phyloP scores from a whole-genome alignment of 2,888 invertebrate genomes.

The Esperia sulphurella region DNA sequence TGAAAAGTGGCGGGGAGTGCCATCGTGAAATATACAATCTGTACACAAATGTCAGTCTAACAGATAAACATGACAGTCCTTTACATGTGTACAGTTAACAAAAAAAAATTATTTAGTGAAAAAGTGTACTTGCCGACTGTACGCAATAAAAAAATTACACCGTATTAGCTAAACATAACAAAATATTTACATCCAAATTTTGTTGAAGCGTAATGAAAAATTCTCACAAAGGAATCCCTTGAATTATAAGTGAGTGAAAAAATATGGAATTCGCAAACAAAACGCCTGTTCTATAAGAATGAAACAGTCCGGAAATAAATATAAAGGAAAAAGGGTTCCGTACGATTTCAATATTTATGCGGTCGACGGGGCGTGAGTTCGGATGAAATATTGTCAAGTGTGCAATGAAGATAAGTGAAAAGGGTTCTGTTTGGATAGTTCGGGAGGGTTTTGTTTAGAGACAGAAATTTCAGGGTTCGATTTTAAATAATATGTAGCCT shows the following conservation, averaged over 20 bases:
- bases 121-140: too few relatives aligned
- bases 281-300: constrained; percentile 23
- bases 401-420: constrained; percentile 18
- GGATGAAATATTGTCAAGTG: constrained; percentile 27
- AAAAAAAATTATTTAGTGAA: too few relatives aligned
- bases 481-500: neutral
- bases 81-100: too few relatives aligned
- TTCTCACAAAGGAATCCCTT: constrained; percentile 15
- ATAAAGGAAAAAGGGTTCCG: constrained; percentile 36
- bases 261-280: constrained; percentile 18
- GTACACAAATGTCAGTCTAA: too few relatives aligned
- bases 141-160: too few relatives aligned
- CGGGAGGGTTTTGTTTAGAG: constrained; percentile 2
- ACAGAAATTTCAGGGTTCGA: neutral
- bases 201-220: neutral
- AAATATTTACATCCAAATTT: neutral
- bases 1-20: too few relatives aligned
- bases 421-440: constrained; percentile 13
- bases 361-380: constrained; percentile 17
- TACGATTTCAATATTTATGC: constrained; percentile 39
- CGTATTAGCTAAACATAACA: neutral
- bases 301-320: constrained; percentile 30
- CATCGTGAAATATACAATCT: too few relatives aligned
- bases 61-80: too few relatives aligned
- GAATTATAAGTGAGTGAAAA: constrained; percentile 17